These are phyloP conservation scores for Diabrotica balteata DNA, from an alignment of 2,888 invertebrate species.

Conservation along the genomic window DNA sequence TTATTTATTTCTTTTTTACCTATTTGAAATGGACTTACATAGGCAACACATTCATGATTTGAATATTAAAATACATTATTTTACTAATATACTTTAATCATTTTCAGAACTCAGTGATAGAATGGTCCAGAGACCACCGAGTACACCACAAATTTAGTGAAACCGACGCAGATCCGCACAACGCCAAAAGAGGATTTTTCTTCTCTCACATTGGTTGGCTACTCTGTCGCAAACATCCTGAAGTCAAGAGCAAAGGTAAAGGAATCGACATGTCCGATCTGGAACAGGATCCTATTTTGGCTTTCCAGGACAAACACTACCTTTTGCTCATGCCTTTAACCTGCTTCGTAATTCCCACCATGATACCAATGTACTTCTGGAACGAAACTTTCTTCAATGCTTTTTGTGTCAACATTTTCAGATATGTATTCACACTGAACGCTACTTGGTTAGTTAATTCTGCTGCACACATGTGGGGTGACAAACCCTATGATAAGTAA, in stretches of 20 bases:
- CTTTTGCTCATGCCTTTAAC: slow-evolving; percentile 74
- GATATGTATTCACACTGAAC: slow-evolving; percentile 82
- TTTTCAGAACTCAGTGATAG: slow-evolving; percentile 73
- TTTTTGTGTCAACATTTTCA: slow-evolving; percentile 69
- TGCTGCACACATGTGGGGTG: slow-evolving; percentile 83
- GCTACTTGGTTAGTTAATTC: slow-evolving; percentile 92
- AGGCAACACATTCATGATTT: no score
- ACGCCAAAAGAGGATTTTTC: slow-evolving; percentile 92
- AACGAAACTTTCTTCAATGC: slow-evolving; percentile 73
- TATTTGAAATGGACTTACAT: no score
- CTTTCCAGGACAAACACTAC: slow-evolving; percentile 79
- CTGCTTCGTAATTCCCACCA: slow-evolving; percentile 81
- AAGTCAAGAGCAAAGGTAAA: slow-evolving; percentile 86
- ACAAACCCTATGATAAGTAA: slow-evolving; percentile 77
- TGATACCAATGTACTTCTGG: slow-evolving; percentile 80
- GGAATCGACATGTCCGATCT: slow-evolving; percentile 87
- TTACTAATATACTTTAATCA: not conserved
- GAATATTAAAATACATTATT: not conserved
- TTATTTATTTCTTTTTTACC: no score
- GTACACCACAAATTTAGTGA: slow-evolving; percentile 94
- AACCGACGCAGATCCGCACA: slow-evolving; percentile 93
- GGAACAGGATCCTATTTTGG: slow-evolving; percentile 75
- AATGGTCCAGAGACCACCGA: slow-evolving; percentile 83
- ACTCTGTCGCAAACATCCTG: slow-evolving; percentile 87
- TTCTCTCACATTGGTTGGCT: slow-evolving; percentile 97